phyloP scores from a whole-genome alignment of 2,888 invertebrate genomes.

The Ditula angustiorana region DNA sequence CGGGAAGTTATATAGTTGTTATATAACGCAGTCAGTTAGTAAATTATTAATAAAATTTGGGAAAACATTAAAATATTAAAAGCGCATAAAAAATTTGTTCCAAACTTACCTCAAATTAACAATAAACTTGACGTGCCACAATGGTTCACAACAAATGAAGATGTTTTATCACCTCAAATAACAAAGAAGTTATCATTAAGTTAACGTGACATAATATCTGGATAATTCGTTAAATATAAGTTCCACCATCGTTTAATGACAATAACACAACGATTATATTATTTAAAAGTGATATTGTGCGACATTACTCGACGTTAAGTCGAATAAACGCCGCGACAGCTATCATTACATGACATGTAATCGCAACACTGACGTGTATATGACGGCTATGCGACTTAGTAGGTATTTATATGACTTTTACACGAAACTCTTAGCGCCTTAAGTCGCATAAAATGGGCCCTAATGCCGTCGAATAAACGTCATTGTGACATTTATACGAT shows the following conservation, averaged over 20 bases:
- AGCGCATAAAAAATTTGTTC: conserved; percentile 33
- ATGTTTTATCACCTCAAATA: conserved; percentile 17
- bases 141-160: conserved; percentile 25
- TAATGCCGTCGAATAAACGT: no score
- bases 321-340: conserved; percentile 21
- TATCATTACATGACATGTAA: conserved; percentile 18
- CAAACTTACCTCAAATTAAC: conserved; percentile 35
- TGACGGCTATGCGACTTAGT: conserved; percentile 35
- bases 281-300: conserved; percentile 30
- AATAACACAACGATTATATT: conserved; percentile 26
- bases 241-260: not conserved
- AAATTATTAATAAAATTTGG: no score
- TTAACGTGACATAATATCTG: no score
- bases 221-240: no score
- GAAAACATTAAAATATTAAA: conserved; percentile 30
- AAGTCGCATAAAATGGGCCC: conserved; percentile 39
- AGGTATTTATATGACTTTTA: conserved; percentile 39
- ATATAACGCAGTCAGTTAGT: conserved; percentile 27
- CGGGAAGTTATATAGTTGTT: conserved; percentile 30
- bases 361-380: conserved; percentile 26
- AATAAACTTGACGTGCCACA: conserved; percentile 27
- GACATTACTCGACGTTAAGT: not conserved
- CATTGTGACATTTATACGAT: no score
- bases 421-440: conserved; percentile 37
- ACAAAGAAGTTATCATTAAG: no score